Evolutionary conservation across 2,888 invertebrate genomes (phyloP).

Genomic region (Automeris io): DNA sequence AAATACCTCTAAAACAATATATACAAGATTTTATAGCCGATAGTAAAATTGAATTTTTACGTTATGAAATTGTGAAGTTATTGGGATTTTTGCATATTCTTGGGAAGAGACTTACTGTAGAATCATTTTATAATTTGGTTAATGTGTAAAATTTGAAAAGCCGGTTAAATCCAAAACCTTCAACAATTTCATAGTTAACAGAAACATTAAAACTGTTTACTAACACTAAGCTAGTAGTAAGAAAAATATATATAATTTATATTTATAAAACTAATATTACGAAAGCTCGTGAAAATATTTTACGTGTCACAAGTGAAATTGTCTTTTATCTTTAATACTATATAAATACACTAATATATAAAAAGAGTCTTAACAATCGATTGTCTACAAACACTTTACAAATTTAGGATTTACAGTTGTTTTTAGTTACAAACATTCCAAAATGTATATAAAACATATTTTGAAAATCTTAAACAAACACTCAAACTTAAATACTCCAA

Average conservation of each 20-base stretch:
- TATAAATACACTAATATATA: conserved; percentile 34
- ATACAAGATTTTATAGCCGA: conserved; percentile 23
- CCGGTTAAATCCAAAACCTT: conserved; percentile 1
- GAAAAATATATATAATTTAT: conserved; percentile 76
- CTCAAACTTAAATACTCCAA: conserved; percentile 54
- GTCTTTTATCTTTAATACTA: conserved; percentile 64
- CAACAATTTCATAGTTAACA: conserved; percentile 2
- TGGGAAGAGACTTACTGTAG: conserved; percentile 12
- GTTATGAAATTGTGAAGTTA: conserved; percentile 20
- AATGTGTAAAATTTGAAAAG: no score
- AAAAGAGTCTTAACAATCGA: conserved; percentile 30
- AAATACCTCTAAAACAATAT: conserved; percentile 12
- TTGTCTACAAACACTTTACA: conserved; percentile 13
- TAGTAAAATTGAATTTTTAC: conserved; percentile 34
- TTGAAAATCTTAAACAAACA: conserved; percentile 42
- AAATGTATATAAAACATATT: conserved; percentile 19
- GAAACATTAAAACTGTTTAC: conserved; percentile 15
- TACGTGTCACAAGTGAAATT: conserved; percentile 59
- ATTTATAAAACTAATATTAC: conserved; percentile 61
- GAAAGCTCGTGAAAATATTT: conserved; percentile 71
- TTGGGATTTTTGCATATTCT: conserved; percentile 13
- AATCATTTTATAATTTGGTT: no score
- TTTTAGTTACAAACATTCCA: conserved; percentile 29
- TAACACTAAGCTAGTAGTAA: conserved; percentile 62
- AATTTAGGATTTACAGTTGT: conserved; percentile 15